phyloP scores from a whole-genome alignment of 2,888 invertebrate species.

The Priocnemis perturbator region DNA sequence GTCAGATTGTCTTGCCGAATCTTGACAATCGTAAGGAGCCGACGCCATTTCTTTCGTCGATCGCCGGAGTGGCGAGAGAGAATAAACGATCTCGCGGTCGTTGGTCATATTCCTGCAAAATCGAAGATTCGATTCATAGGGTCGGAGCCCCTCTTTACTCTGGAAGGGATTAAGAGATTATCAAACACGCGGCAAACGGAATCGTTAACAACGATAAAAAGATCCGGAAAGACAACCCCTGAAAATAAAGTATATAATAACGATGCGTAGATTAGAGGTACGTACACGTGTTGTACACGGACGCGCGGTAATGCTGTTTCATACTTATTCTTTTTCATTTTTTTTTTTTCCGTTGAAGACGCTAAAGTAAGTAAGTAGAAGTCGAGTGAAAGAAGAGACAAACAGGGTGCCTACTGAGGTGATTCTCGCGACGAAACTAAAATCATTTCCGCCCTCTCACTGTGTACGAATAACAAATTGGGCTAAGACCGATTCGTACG shows the following conservation, averaged over 20 bases:
- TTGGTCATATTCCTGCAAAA: background rate
- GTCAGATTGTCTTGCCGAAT: constrained; percentile 66
- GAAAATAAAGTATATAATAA: constrained; percentile 69
- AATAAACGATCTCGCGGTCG: background rate
- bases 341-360: constrained; percentile 46
- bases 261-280: constrained; percentile 71
- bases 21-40: constrained; percentile 23
- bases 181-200: background rate
- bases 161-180: background rate
- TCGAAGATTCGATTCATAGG: constrained; percentile 11
- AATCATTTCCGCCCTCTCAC: background rate
- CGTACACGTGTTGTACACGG: constrained; percentile 68
- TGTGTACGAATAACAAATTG: background rate
- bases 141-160: background rate
- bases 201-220: constrained; percentile 1
- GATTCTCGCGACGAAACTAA: constrained; percentile 27
- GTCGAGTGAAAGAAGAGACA: constrained; percentile 55
- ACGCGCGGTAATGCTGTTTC: constrained; percentile 59
- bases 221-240: constrained; percentile 63
- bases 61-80: constrained; percentile 7
- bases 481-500: background rate
- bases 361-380: constrained; percentile 39
- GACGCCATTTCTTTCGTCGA: constrained; percentile 20
- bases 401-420: constrained; percentile 58
- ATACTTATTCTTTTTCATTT: constrained; percentile 35